Base-by-base conservation (phyloP, 2,797 vertebrate species). In the Anabacerthia variegaticeps region DNA sequence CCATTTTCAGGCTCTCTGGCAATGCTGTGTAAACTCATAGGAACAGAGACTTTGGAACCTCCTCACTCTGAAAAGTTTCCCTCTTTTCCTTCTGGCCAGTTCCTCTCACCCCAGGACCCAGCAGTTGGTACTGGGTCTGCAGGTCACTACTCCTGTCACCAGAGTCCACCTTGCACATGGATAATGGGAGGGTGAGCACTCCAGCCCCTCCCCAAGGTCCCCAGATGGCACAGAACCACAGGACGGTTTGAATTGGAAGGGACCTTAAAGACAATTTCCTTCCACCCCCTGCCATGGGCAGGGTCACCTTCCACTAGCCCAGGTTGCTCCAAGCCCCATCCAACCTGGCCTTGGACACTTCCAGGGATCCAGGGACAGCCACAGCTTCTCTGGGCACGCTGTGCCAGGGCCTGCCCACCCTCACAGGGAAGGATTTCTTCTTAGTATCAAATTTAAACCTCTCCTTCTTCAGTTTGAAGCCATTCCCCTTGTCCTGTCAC, bases 241-340 rank as follows among this genome's bases (percentile, higher is more conserved):
- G 69, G 5, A 6, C 4, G 30, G 12, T 6, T 37, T 39, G 61
- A 28, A 14, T 1, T 28, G 18, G n/a, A 12, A n/a, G 5, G 19
- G 23, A 73, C 1, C 1, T 34, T 1, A 39, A 26, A 73, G 1
- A 2, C 2, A 20, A 3, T 0, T 17, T 16, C 2, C 1, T 8
- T 0, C 37, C 52, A 44, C 9, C 16, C 27, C 16, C n/a, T 18
- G 44, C 67, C 67, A 28, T 2, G 8, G n/a, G n/a, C n/a, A n/a
- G n/a, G n/a, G n/a, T n/a, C n/a, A n/a, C n/a, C n/a, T n/a, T n/a
- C n/a, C n/a, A n/a, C n/a, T n/a, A n/a, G n/a, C n/a, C n/a, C n/a
- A n/a, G n/a, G n/a, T n/a, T n/a, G n/a, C n/a, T n/a, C n/a, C n/a
- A n/a, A n/a, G n/a, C n/a, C n/a, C n/a, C n/a, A n/a, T n/a, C n/a